Conservation (phyloP, 2,113 vertebrate genomes). For the Panurus biarmicus region DNA sequence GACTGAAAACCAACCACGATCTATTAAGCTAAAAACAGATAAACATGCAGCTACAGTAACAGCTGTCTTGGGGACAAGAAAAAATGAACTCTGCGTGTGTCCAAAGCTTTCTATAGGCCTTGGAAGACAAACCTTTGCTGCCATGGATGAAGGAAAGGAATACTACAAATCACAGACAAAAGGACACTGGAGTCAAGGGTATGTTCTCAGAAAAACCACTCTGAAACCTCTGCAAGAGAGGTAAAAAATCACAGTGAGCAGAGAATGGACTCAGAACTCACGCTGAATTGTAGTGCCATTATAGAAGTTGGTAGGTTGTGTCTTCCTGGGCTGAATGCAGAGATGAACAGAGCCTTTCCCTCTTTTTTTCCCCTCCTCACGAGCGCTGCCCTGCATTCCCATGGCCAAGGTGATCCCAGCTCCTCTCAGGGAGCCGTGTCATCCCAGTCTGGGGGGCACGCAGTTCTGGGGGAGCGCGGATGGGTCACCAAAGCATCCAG, state of each 20-base stretch:
- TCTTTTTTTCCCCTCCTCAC: not conserved
- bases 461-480: not conserved
- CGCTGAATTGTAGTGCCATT: not conserved
- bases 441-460: rapidly evolving
- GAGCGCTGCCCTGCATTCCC: not conserved
- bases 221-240: not conserved
- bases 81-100: not conserved
- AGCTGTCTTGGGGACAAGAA: not conserved
- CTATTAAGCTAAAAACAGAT: not conserved
- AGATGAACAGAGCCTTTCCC: not conserved
- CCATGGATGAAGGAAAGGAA: not conserved
- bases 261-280: not conserved
- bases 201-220: not conserved
- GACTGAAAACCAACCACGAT: not conserved
- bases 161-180: not conserved
- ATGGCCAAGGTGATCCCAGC: not conserved
- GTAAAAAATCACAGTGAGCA: not conserved
- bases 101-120: not conserved
- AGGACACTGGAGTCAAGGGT: not conserved
- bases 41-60: not conserved
- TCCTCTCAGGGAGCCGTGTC: rapidly evolving
- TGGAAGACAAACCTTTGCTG: not conserved
- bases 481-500: not conserved
- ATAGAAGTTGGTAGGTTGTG: not conserved
- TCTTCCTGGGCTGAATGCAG: not conserved